phyloP scores from a whole-genome alignment of 2,113 vertebrate species.

The Cranoglanis bouderius region DNA sequence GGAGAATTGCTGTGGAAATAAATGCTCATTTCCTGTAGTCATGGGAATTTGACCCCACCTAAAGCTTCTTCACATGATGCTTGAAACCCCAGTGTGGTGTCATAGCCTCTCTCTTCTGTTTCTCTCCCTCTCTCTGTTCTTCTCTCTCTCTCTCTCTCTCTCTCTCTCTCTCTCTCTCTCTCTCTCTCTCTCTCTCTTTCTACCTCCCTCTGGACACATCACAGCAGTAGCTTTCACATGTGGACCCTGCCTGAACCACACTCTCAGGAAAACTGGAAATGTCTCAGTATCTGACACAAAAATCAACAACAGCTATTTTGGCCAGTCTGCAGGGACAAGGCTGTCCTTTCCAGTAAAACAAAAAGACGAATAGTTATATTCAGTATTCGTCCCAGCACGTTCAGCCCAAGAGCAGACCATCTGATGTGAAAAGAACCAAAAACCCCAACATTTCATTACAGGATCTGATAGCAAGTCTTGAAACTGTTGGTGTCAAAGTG shows the following conservation, averaged over 20 bases:
- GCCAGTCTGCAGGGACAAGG: constrained; percentile 28
- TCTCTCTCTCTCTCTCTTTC: not conserved
- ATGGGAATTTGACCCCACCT: constrained; percentile 74
- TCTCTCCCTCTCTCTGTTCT: not conserved
- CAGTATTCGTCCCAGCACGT: too few relatives aligned
- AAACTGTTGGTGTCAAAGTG: too few relatives aligned
- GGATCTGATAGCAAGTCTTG: too few relatives aligned
- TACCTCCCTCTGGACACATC: constrained; percentile 35
- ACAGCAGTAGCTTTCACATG: constrained; percentile 25
- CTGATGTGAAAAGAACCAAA: too few relatives aligned
- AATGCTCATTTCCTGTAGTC: constrained; percentile 77
- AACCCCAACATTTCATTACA: too few relatives aligned
- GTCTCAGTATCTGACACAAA: constrained; percentile 8
- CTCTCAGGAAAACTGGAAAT: constrained; percentile 10
- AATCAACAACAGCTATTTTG: constrained; percentile 41
- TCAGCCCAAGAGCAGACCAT: too few relatives aligned
- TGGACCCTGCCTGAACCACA: constrained; percentile 3
- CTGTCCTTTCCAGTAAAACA: constrained; percentile 11
- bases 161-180: not conserved
- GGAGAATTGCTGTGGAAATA: constrained; percentile 64
- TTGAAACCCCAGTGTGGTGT: constrained; percentile 31
- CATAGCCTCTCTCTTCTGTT: not conserved
- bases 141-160: not conserved
- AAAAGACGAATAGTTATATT: too few relatives aligned
- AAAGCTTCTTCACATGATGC: constrained; percentile 54